Conservation (phyloP, 2,113 vertebrate species). For the Anthoscopus minutus region DNA sequence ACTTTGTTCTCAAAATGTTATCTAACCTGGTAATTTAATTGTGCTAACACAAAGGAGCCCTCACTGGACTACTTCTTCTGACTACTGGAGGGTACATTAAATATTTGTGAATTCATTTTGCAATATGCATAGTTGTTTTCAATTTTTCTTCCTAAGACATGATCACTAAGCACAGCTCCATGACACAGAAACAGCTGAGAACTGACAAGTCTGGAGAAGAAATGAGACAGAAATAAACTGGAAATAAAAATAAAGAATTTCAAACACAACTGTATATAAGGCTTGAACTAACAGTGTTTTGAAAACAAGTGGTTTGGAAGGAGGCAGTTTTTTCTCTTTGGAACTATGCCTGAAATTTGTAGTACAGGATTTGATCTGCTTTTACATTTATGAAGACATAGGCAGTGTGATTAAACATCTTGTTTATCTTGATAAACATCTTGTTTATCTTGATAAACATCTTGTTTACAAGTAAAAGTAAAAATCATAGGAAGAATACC, state of each 20-base stretch:
- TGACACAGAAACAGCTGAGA: not conserved
- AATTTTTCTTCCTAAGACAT: not conserved
- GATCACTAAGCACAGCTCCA: not conserved
- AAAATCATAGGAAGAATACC: not conserved
- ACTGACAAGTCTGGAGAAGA: not conserved
- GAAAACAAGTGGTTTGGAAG: not conserved
- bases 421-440: too few relatives aligned
- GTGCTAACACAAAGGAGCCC: not conserved
- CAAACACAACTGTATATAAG: not conserved
- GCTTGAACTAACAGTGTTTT: not conserved
- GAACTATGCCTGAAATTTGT: not conserved
- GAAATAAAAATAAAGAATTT: not conserved
- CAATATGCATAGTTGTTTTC: not conserved
- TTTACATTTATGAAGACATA: too few relatives aligned
- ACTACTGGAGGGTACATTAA: accelerated
- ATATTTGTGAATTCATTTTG: not conserved
- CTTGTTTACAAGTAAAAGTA: not conserved
- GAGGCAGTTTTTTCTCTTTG: not conserved
- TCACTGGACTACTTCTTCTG: not conserved
- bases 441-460: too few relatives aligned
- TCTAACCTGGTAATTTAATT: not conserved
- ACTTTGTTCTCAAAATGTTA: not conserved
- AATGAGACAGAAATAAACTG: not conserved
- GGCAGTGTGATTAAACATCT: too few relatives aligned
- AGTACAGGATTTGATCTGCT: too few relatives aligned